phyloP scores from a whole-genome alignment of 2,113 vertebrate genomes.

The Phyllopteryx taeniolatus region DNA sequence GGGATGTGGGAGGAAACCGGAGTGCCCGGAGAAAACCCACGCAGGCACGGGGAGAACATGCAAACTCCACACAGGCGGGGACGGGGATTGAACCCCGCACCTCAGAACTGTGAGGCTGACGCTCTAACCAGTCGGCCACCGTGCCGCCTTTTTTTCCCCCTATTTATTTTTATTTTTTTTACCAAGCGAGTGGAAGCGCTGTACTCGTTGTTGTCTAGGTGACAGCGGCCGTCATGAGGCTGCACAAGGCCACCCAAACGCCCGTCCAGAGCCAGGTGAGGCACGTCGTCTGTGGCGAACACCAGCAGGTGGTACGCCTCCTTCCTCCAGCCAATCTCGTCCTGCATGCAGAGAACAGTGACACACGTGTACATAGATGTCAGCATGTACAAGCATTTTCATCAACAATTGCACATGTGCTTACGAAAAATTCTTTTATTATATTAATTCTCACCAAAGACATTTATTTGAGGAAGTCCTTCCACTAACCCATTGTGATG shows the following conservation, averaged over 20 bases:
- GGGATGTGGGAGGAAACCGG: too few species aligned
- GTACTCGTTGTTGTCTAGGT: constrained; percentile 89
- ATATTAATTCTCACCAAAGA: background rate
- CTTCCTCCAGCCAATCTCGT: constrained; percentile 93
- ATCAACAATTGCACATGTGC: background rate
- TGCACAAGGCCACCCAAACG: constrained; percentile 91
- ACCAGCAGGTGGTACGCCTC: constrained; percentile 92
- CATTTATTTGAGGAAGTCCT: too few species aligned
- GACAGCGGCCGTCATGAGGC: constrained; percentile 90
- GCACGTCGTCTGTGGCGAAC: constrained; percentile 91
- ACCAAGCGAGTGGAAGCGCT: constrained; percentile 88
- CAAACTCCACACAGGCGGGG: too few species aligned
- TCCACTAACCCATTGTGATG: too few species aligned
- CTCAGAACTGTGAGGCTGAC: too few species aligned
- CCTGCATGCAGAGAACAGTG: constrained; percentile 60
- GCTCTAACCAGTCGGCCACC: too few species aligned
- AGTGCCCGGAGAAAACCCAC: too few species aligned
- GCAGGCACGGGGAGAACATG: too few species aligned
- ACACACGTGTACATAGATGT: background rate
- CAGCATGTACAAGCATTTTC: too few species aligned
- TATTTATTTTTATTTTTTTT: constrained; percentile 42
- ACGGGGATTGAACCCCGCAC: too few species aligned
- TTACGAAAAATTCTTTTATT: background rate
- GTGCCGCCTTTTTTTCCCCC: too few species aligned
- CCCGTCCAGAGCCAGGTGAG: constrained; percentile 93